Evolutionary conservation across 1,140 invertebrate genomes (phyloP).

Genomic region (Apis cerana): DNA sequence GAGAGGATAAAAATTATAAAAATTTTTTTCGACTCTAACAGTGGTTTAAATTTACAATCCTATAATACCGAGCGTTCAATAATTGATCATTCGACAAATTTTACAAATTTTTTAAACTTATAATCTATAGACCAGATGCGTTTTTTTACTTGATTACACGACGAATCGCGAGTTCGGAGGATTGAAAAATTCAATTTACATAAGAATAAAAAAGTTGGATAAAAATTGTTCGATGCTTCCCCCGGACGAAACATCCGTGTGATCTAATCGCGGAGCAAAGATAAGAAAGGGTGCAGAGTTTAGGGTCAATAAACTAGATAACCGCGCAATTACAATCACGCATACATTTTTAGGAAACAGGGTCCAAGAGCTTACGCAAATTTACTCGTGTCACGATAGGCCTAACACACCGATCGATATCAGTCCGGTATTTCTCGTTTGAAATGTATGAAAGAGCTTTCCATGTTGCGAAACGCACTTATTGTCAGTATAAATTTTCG

Average conservation of each 20-base stretch:
- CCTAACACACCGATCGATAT: conserved; percentile 10
- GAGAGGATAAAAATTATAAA: too few relatives aligned
- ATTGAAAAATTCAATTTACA: too few relatives aligned
- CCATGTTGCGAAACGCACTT: not conserved
- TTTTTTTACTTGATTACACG: too few relatives aligned
- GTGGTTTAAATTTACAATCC: too few relatives aligned
- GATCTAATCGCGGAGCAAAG: not conserved
- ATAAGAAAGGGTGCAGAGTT: not conserved
- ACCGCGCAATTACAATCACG: not conserved
- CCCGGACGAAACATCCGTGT: not conserved
- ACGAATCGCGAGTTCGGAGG: too few relatives aligned
- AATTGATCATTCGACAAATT: too few relatives aligned
- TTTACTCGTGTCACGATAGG: conserved; percentile 5
- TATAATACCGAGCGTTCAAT: too few relatives aligned
- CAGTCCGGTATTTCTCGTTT: not conserved
- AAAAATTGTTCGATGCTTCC: not conserved
- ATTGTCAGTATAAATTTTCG: conserved; percentile 8
- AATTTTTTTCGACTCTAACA: too few relatives aligned
- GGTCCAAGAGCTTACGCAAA: not conserved
- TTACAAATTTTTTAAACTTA: too few relatives aligned
- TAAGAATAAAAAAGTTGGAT: rapidly evolving
- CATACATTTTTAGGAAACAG: not conserved
- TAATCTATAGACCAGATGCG: too few relatives aligned
- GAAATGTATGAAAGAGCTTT: not conserved
- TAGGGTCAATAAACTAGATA: not conserved